Evolutionary conservation across 2,797 vertebrate genomes (phyloP).

Genomic region (Neosilurus hyrtlii): DNA sequence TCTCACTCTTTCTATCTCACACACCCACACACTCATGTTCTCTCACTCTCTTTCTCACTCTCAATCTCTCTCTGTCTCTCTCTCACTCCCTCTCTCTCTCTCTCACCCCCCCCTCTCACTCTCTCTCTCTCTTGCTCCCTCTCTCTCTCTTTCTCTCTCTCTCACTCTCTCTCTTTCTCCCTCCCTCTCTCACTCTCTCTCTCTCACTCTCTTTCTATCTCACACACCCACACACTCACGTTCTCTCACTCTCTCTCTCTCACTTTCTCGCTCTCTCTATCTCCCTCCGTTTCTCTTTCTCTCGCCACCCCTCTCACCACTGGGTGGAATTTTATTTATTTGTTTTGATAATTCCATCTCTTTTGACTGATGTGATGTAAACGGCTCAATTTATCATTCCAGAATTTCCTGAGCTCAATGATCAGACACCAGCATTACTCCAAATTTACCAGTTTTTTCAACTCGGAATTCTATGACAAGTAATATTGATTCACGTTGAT

Average conservation of each 20-base stretch:
- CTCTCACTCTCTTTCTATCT: too few relatives aligned
- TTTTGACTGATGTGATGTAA: constrained; percentile 6
- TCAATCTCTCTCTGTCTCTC: too few relatives aligned
- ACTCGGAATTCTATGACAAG: neutral
- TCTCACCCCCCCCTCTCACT: too few relatives aligned
- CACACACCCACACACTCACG: neutral
- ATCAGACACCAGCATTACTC: neutral
- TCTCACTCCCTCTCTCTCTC: too few relatives aligned
- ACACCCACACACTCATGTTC: too few relatives aligned
- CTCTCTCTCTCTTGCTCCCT: neutral
- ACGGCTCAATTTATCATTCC: neutral
- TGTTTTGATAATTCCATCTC: constrained; percentile 26
- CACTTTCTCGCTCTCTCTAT: neutral
- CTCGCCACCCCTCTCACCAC: neutral
- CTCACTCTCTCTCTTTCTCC: neutral
- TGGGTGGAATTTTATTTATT: constrained; percentile 17
- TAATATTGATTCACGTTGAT: constrained; percentile 8
- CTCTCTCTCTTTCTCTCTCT: neutral
- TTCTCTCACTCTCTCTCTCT: neutral
- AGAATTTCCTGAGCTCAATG: neutral
- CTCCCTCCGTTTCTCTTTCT: neutral
- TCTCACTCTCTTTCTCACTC: too few relatives aligned
- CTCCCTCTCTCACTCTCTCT: neutral
- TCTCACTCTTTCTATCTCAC: too few relatives aligned
- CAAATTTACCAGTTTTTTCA: too few relatives aligned